Base-by-base conservation (phyloP, 2,797 vertebrate genomes). In the Prunella strophiata region DNA sequence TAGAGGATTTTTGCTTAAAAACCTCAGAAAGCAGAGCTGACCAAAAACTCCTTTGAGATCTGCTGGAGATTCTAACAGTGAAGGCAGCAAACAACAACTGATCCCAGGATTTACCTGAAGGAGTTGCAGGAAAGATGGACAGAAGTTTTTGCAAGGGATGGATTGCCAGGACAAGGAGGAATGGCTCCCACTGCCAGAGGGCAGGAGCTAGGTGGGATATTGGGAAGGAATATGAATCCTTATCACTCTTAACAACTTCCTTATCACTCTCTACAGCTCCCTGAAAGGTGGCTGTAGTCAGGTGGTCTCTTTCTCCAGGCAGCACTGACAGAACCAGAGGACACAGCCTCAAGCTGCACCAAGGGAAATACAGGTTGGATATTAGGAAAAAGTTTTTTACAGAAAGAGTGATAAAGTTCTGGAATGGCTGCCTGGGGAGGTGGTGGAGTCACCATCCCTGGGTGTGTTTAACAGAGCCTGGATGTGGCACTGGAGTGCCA, bases 131-230 rank as follows among this genome's bases (percentile, higher is more conserved):
- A 16, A n/a, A 45, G 38, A 8, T n/a, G 16, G 20, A 30, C 4
- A 80, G 38, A 66, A 8, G 4, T 2, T 2, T 52, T 45, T 5
- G 2, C 17, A 59, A 59, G 29, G 45, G 23, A 2, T 65, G 23
- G 22, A 65, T 5, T 1, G 16, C 1, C 51, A 65, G 43, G 36
- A n/a, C 4, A 13, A 2, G 2, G 4, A 42, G 34, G 21, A 42
- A 63, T 36, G 57, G 38, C 30, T 65, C 50, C 10, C 36, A 57
- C 4, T 27, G 36, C 0, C 51, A 38, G 8, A 57, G 13, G 7
- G 19, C 26, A 58, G 38, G 50, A n/a, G 18, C 8, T 43, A 21
- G 58, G 1, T 51, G 67, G 26, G 43, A 38, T 17, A 1, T 13
- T 23, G 23, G 32, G 51, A 59, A 59, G 36, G 36, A 59, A 38